Evolutionary conservation across 30 jellyfish, hydroid and myxozoan species (phyloP).

Genomic region (Chrysaora quinquecirrha): DNA sequence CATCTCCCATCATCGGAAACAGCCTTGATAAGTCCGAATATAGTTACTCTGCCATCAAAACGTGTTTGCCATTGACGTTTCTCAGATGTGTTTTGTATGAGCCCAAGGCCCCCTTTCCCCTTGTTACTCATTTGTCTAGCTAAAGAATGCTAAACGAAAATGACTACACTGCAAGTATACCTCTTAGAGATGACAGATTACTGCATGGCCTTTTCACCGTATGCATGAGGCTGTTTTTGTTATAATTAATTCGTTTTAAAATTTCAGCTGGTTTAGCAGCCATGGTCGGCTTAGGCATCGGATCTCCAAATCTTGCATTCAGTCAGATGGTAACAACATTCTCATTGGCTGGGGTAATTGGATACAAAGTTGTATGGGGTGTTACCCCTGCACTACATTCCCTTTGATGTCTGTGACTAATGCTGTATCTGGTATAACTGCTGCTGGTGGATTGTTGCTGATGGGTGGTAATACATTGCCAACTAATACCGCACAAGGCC

Average conservation of each 20-base stretch:
- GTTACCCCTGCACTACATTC: conserved; percentile 98
- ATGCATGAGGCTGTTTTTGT: too few species aligned
- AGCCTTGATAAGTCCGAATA: too few species aligned
- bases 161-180: too few species aligned
- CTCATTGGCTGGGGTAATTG: conserved; percentile 97
- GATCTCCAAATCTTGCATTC: conserved; percentile 89
- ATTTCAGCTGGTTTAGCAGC: conserved; percentile 85
- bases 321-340: conserved; percentile 93
- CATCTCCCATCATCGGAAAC: too few species aligned
- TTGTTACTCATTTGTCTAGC: too few species aligned
- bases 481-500: conserved; percentile 74
- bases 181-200: too few species aligned
- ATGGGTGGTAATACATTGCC: conserved; percentile 97
- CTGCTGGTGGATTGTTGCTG: conserved; percentile 93
- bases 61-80: too few species aligned
- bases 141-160: too few species aligned
- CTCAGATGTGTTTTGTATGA: too few species aligned
- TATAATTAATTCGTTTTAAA: not conserved
- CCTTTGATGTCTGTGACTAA: conserved; percentile 96
- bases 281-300: conserved; percentile 84
- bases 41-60: too few species aligned
- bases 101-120: too few species aligned
- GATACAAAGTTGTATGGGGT: conserved; percentile 98
- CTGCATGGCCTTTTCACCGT: too few species aligned
- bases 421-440: conserved; percentile 96